Percentiles rank a stretch among this genome's conserved stretches.
Evolutionary conservation across 2,113 vertebrate species (phyloP).

Genomic region (Phycodurus eques): DNA sequence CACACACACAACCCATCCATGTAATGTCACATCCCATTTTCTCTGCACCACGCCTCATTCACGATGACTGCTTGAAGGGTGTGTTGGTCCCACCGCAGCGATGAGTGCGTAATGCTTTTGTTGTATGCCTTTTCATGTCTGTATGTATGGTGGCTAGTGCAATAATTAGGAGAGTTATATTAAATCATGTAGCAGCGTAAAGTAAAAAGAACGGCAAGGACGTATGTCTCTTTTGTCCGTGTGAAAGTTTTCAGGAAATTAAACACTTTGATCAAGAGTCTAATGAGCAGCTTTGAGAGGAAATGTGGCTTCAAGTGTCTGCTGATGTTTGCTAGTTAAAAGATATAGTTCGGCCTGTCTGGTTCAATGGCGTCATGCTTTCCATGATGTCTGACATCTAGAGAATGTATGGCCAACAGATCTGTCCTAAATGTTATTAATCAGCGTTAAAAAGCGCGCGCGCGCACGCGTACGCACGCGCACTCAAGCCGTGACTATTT

Average conservation of each 20-base stretch:
- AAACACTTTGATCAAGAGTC: conserved; percentile 55
- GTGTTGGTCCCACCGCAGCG: conserved; percentile 19
- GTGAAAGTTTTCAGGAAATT: conserved; percentile 37
- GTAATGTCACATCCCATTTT: conserved; percentile 23
- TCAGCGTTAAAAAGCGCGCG: neutral
- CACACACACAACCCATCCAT: conserved; percentile 6
- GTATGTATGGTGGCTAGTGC: conserved; percentile 26
- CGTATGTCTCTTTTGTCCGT: conserved; percentile 30
- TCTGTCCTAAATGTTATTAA: conserved; percentile 11
- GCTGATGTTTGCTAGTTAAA: conserved; percentile 28
- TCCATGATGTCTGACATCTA: conserved; percentile 19
- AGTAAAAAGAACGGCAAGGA: conserved; percentile 37
- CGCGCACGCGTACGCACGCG: conserved; percentile 34
- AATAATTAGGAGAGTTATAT: conserved; percentile 29
- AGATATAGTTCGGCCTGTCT: conserved; percentile 23
- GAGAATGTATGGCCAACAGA: neutral
- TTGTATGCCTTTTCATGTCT: conserved; percentile 37
- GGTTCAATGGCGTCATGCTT: conserved; percentile 10
- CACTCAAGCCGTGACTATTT: conserved; percentile 45
- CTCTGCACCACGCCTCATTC: conserved; percentile 17
- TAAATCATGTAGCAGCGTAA: conserved; percentile 39
- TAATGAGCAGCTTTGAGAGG: conserved; percentile 58
- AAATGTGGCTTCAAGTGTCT: conserved; percentile 40
- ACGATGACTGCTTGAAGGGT: conserved; percentile 25
- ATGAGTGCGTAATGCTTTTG: conserved; percentile 26